A percentile compares a stretch with the other conserved stretches of the same genome.
These are phyloP conservation scores for Nixonia krombeini DNA, from an alignment of 1,140 invertebrate genomes.

Conservation along the genomic window DNA sequence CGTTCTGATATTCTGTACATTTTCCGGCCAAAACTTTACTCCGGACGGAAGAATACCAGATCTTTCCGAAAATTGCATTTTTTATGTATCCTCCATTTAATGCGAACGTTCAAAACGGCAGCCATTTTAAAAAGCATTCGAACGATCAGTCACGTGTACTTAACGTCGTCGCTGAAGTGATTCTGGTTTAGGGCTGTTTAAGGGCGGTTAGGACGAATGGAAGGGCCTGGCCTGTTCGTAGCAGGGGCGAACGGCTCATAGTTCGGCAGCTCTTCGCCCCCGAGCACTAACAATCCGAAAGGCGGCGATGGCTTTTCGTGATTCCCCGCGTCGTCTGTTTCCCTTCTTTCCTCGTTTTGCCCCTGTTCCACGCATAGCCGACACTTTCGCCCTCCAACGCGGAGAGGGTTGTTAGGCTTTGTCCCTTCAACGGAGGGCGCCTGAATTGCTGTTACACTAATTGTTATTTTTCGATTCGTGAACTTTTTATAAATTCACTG, in stretches of 20 bases:
- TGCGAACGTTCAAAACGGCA: constrained; percentile 12
- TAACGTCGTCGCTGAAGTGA: constrained; percentile 55
- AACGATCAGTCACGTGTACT: constrained; percentile 58
- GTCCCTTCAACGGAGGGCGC: constrained; percentile 15
- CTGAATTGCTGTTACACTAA: constrained; percentile 56
- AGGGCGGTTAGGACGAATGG: constrained; percentile 51
- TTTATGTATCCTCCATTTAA: too few relatives aligned
- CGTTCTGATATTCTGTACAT: too few relatives aligned
- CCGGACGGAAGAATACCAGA: too few relatives aligned
- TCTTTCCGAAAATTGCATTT: too few relatives aligned
- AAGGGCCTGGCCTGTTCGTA: constrained; percentile 47
- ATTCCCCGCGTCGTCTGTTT: constrained; percentile 24
- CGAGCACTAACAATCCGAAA: constrained; percentile 20
- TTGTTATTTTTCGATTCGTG: constrained; percentile 51
- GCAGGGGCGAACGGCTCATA: constrained; percentile 12
- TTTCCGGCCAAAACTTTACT: too few relatives aligned
- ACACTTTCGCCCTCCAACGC: constrained; percentile 46
- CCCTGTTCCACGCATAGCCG: neutral
- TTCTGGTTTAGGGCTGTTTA: constrained; percentile 60
- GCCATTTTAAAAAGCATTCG: constrained; percentile 56
- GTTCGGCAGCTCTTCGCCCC: constrained; percentile 1
- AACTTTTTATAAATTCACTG: too few relatives aligned
- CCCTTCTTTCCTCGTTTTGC: constrained; percentile 19
- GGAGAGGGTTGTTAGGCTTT: constrained; percentile 44
- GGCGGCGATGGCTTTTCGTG: constrained; percentile 15